These are phyloP conservation scores for Lerema accius DNA, from an alignment of 1,140 invertebrate genomes.

Conservation along the genomic window DNA sequence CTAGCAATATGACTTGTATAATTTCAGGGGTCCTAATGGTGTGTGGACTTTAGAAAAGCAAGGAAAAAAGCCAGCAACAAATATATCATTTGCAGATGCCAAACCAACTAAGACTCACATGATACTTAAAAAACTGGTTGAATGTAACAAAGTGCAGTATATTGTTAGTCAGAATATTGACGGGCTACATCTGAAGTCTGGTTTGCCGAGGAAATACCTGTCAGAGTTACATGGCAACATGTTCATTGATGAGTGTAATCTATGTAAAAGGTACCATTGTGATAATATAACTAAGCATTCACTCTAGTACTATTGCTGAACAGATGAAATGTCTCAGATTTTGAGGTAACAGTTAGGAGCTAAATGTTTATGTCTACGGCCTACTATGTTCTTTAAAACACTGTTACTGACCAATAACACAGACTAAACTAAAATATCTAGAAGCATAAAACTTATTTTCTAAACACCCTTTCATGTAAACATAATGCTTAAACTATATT, in stretches of 20 bases:
- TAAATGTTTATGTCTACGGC: no score
- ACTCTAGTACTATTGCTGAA: constrained; percentile 19
- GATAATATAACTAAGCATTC: background rate
- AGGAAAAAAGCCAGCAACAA: constrained; percentile 93
- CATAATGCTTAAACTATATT: no score
- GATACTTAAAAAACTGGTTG: constrained; percentile 92
- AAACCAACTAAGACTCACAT: constrained; percentile 97
- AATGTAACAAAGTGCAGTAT: constrained; percentile 90
- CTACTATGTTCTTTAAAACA: no score
- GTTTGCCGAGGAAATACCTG: constrained; percentile 90
- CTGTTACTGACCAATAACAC: no score
- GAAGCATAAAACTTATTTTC: no score
- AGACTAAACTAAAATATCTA: no score
- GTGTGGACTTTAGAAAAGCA: constrained; percentile 99
- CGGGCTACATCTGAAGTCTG: constrained; percentile 96
- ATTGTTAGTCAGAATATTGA: constrained; percentile 99
- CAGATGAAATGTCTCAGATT: no score
- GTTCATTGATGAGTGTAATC: constrained; percentile 97
- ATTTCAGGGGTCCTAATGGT: constrained; percentile 94
- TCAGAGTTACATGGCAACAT: constrained; percentile 99
- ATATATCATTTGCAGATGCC: constrained; percentile 96
- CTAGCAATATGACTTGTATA: no score
- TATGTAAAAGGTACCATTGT: constrained; percentile 91
- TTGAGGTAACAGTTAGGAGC: no score
- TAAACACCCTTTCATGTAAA: no score